A percentile compares a stretch with the other conserved stretches of the same genome.
Conservation (phyloP, 2,888 invertebrate genomes). For the Sinotaia quadrata region DNA sequence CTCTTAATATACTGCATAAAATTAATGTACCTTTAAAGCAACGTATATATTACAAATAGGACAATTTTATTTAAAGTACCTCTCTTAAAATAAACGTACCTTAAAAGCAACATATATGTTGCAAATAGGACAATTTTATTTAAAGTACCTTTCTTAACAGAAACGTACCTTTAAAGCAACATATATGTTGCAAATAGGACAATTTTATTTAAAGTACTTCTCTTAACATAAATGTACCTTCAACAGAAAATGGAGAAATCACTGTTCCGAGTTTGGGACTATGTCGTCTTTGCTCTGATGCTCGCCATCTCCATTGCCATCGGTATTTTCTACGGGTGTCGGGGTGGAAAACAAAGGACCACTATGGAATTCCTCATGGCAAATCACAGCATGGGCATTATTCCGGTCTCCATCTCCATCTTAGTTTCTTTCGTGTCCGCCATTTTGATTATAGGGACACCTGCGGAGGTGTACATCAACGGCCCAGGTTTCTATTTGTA, state of each 20-base stretch:
- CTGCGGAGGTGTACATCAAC: conserved; percentile 53
- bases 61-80: too few relatives aligned
- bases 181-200: too few relatives aligned
- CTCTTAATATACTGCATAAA: too few relatives aligned
- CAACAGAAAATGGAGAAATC: conserved; percentile 5
- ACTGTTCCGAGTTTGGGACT: conserved; percentile 48
- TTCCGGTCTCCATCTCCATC: conserved; percentile 46
- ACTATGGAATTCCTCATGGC: conserved; percentile 60
- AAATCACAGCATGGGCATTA: conserved; percentile 46
- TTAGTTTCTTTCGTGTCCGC: conserved; percentile 62
- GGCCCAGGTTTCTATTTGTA: conserved; percentile 59
- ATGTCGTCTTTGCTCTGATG: conserved; percentile 53
- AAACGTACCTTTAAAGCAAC: too few relatives aligned
- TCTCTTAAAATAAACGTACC: too few relatives aligned
- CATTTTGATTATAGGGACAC: conserved; percentile 56
- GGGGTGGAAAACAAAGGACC: conserved; percentile 50
- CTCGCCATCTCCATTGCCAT: conserved; percentile 55
- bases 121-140: too few relatives aligned
- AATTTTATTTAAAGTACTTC: too few relatives aligned
- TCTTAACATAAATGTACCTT: too few relatives aligned
- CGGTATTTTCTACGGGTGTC: conserved; percentile 57
- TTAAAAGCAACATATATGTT: too few relatives aligned
- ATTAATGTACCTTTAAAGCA: too few relatives aligned
- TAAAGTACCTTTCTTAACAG: too few relatives aligned
- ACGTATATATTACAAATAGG: too few relatives aligned